Conservation (phyloP, 2,888 invertebrate genomes). For the Drosophila putrida region DNA sequence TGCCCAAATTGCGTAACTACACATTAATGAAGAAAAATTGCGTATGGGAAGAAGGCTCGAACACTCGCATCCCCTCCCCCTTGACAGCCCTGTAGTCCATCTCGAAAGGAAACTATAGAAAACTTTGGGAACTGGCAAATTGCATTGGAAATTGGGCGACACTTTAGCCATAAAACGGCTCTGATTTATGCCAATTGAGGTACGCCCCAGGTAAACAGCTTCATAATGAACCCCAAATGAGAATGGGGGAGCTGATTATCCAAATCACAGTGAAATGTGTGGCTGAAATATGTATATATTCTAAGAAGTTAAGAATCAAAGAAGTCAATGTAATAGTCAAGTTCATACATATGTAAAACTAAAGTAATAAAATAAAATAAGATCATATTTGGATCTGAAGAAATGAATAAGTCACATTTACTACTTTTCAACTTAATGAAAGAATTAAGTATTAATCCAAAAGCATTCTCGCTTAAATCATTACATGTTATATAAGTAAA, state of each 20-base stretch:
- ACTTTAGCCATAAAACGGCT: slow-evolving; percentile 73
- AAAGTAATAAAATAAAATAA: no score
- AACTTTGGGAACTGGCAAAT: slow-evolving; percentile 54
- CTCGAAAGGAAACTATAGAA: slow-evolving; percentile 32
- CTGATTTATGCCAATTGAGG: slow-evolving; percentile 78
- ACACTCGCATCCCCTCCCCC: slow-evolving; percentile 1
- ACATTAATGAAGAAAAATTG: slow-evolving; percentile 80
- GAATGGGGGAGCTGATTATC: slow-evolving; percentile 32
- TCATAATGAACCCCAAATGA: slow-evolving; percentile 71
- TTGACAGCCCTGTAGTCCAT: not conserved
- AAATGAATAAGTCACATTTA: no score
- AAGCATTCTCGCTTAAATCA: no score
- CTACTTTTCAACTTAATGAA: no score
- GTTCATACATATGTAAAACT: no score
- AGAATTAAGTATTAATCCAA: no score
- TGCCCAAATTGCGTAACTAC: slow-evolving; percentile 79
- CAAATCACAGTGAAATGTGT: slow-evolving; percentile 15
- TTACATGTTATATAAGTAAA: no score
- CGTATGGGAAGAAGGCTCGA: slow-evolving; percentile 6
- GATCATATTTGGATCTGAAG: no score
- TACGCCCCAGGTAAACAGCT: slow-evolving; percentile 72
- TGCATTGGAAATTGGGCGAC: slow-evolving; percentile 73
- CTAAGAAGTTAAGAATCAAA: no score
- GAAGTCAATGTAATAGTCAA: no score
- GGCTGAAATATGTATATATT: no score